These are phyloP conservation scores for Phrynocephalus vlangalii DNA, from an alignment of 2,797 vertebrate species.

Conservation along the genomic window DNA sequence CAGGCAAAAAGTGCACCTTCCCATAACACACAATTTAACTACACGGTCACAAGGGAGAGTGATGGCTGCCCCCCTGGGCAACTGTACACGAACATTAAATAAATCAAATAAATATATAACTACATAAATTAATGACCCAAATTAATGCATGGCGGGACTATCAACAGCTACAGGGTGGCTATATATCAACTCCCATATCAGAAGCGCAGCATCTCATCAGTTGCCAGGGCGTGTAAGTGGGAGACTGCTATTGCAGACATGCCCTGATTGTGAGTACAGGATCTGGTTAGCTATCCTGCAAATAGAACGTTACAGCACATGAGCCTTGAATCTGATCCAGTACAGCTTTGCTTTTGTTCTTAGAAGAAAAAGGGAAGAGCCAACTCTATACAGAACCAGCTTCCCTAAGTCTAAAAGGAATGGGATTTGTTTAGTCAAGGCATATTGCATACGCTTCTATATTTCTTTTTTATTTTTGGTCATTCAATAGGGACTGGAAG, in stretches of 20 bases:
- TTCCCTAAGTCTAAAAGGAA: not conserved
- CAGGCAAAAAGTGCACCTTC: no score
- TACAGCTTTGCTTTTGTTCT: not conserved
- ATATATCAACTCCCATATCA: not conserved
- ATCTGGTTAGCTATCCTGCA: not conserved
- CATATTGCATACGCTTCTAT: not conserved
- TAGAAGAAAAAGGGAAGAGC: not conserved
- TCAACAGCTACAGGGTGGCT: not conserved
- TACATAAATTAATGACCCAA: no score
- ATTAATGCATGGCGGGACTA: not conserved
- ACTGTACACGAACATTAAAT: no score
- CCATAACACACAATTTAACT: no score
- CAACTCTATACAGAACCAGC: not conserved
- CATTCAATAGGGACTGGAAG: not conserved
- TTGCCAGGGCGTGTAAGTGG: not conserved
- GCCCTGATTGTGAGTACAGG: not conserved
- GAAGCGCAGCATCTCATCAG: not conserved
- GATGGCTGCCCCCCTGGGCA: no score
- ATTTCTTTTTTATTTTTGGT: no score
- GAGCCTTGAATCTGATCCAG: not conserved
- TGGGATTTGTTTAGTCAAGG: no score
- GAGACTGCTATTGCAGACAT: not conserved
- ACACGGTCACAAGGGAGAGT: no score
- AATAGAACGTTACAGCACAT: not conserved
- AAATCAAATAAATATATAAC: no score